A percentile compares a stretch with the other conserved stretches of the same genome.
phyloP scores from a whole-genome alignment of 2,888 invertebrate species.

The Pseudanteris insignis region DNA sequence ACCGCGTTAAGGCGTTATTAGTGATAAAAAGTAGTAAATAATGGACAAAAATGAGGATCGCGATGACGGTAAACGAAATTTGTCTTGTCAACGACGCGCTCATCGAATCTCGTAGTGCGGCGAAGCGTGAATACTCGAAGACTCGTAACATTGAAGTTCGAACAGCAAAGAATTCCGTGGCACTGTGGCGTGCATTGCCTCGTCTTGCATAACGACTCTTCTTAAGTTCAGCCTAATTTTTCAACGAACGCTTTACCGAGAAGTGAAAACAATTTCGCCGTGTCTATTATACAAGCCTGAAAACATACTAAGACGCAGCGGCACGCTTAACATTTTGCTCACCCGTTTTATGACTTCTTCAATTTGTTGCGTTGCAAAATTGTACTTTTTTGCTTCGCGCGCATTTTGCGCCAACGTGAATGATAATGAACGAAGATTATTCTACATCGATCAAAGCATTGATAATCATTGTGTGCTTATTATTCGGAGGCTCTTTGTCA shows the following conservation, averaged over 20 bases:
- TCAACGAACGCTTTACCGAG: constrained; percentile 5
- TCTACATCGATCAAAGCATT: constrained; percentile 17
- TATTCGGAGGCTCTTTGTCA: constrained; percentile 19
- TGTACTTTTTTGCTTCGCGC: constrained; percentile 5
- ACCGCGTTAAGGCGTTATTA: too few species aligned
- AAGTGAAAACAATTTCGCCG: constrained; percentile 16
- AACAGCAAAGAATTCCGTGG: constrained; percentile 19
- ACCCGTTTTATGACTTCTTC: constrained; percentile 14
- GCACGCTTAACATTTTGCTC: too few species aligned
- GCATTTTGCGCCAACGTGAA: constrained; percentile 6
- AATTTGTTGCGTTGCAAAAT: constrained; percentile 19
- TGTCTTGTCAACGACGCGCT: constrained; percentile 40
- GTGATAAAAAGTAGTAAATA: too few species aligned
- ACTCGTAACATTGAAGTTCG: constrained; percentile 15
- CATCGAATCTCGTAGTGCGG: too few species aligned
- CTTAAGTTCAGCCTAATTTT: constrained; percentile 12
- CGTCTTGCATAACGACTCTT: neutral
- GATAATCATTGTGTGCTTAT: constrained; percentile 10
- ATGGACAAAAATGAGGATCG: too few species aligned
- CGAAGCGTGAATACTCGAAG: constrained; percentile 32
- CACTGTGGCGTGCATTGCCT: constrained; percentile 9
- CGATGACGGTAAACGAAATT: constrained; percentile 29
- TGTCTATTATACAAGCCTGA: constrained; percentile 9
- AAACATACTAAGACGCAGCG: too few species aligned
- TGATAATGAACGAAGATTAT: constrained; percentile 20